Conservation (phyloP, 2,888 invertebrate species). For the Busseola fusca region DNA sequence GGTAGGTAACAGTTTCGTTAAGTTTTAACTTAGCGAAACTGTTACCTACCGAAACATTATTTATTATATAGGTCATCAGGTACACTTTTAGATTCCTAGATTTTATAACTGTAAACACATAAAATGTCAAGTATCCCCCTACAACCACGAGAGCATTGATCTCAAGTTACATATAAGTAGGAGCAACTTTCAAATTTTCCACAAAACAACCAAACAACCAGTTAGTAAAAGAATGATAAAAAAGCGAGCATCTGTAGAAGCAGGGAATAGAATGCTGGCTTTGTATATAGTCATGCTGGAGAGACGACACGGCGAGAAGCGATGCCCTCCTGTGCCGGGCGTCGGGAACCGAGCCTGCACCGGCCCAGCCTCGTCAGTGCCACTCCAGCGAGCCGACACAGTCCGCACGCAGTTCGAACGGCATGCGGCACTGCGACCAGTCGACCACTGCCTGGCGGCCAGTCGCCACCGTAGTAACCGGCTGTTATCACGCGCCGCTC, state of each 20-base stretch:
- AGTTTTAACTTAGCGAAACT: background rate
- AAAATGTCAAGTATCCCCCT: too few relatives aligned
- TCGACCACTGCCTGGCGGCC: conserved; percentile 33
- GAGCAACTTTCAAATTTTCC: conserved; percentile 23
- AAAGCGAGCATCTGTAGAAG: conserved; percentile 19
- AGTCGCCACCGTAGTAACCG: conserved; percentile 56
- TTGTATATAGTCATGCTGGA: conserved; percentile 11
- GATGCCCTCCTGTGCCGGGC: conserved; percentile 3
- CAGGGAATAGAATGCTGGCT: conserved; percentile 24
- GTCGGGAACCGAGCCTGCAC: conserved; percentile 6
- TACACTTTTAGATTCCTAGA: background rate
- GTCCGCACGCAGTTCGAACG: conserved; percentile 15
- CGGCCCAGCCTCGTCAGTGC: conserved; percentile 23
- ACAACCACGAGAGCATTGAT: conserved; percentile 5
- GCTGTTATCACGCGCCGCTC: conserved; percentile 56
- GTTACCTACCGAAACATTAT: background rate
- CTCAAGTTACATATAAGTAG: conserved; percentile 6
- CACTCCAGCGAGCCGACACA: conserved; percentile 19
- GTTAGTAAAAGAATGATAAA: conserved; percentile 13
- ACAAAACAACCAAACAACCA: conserved; percentile 47
- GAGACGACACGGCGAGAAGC: background rate
- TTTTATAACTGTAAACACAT: background rate
- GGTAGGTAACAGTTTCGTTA: background rate
- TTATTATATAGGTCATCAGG: background rate
- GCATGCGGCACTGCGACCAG: conserved; percentile 10